Evolutionary conservation across 2,797 vertebrate species (phyloP).

Genomic region (Aphelocoma californica): DNA sequence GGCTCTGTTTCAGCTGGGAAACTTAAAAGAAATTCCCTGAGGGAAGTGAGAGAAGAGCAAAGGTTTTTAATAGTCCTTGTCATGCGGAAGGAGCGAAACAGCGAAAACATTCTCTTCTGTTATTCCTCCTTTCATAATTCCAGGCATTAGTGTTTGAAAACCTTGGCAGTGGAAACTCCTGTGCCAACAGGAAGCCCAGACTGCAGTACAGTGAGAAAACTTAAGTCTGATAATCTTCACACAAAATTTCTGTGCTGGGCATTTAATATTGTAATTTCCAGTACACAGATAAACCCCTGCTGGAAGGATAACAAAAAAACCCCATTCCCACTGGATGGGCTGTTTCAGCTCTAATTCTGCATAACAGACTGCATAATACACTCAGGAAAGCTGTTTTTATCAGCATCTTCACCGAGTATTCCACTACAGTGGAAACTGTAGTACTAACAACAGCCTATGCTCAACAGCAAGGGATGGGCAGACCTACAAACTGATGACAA

Average conservation of each 20-base stretch:
- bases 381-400: not conserved
- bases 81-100: not conserved
- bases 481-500: not conserved
- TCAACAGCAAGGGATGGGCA: not conserved
- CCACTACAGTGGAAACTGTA: not conserved
- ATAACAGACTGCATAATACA: not conserved
- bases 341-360: not conserved
- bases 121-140: not conserved
- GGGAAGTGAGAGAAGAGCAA: not conserved
- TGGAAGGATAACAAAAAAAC: slow-evolving; percentile 35
- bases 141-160: slow-evolving; percentile 28
- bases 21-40: not conserved
- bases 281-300: slow-evolving; percentile 11
- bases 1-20: not conserved
- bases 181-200: not conserved
- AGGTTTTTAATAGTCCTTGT: not conserved
- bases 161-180: not conserved
- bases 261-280: slow-evolving; percentile 46
- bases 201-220: slow-evolving; percentile 1
- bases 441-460: not conserved
- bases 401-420: not conserved
- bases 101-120: slow-evolving; percentile 3
- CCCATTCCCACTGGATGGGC: not conserved
- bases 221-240: slow-evolving; percentile 40
- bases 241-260: slow-evolving; percentile 8